Conservation (phyloP, 2,113 vertebrate genomes). For the Pluvialis apricaria region DNA sequence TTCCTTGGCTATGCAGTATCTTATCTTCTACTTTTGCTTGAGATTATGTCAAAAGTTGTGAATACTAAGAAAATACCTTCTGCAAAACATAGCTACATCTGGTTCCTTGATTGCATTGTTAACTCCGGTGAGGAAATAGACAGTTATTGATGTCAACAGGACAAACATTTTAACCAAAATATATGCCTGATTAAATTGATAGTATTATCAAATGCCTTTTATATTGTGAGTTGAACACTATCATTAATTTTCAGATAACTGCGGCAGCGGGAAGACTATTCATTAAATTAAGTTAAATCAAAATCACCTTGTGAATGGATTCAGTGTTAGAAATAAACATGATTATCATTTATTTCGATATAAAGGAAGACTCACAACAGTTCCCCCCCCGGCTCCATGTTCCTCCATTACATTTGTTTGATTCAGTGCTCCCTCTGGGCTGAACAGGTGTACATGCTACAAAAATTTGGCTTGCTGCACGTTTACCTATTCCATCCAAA, state of each 20-base stretch:
- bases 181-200: neutral
- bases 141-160: neutral
- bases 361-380: neutral
- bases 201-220: neutral
- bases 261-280: neutral
- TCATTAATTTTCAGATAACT: neutral
- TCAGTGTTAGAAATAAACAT: neutral
- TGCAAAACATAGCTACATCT: neutral
- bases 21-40: neutral
- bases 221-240: neutral
- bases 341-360: neutral
- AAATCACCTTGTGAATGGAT: neutral
- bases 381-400: rapidly evolving
- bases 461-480: neutral
- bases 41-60: neutral
- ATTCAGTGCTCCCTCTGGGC: neutral
- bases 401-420: neutral
- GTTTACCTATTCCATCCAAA: neutral
- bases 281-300: neutral
- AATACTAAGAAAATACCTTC: neutral
- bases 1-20: neutral
- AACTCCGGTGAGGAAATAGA: neutral
- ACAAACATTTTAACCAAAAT: neutral
- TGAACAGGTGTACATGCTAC: neutral
- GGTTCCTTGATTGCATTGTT: neutral